A percentile compares a stretch with the other conserved stretches of the same genome.
Evolutionary conservation across 2,113 vertebrate genomes (phyloP).

Genomic region (Mustela nigripes): DNA sequence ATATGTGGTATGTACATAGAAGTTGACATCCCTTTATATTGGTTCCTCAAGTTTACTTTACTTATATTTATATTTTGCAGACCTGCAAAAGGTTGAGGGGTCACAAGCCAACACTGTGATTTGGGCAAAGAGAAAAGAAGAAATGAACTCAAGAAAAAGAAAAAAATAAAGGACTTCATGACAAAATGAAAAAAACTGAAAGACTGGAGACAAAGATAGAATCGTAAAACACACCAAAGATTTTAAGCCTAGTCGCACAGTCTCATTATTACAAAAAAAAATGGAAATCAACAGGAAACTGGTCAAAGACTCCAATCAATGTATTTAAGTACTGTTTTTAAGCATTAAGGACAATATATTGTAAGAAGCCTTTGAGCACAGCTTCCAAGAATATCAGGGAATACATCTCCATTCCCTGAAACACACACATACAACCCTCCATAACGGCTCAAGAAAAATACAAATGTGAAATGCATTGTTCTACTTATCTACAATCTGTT

Average conservation of each 20-base stretch:
- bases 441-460: neutral
- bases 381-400: neutral
- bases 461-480: constrained; percentile 13
- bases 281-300: neutral
- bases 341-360: neutral
- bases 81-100: neutral
- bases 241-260: neutral
- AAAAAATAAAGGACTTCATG: neutral
- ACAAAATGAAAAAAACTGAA: neutral
- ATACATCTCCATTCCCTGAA: neutral
- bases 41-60: neutral
- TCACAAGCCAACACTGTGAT: neutral
- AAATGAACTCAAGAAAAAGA: constrained; percentile 5
- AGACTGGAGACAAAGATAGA: neutral
- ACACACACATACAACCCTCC: neutral
- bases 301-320: neutral
- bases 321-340: neutral
- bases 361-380: neutral
- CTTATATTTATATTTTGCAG: neutral
- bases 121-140: neutral
- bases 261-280: neutral
- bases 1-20: neutral
- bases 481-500: neutral
- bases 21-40: neutral
- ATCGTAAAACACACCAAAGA: neutral